Base-by-base conservation (phyloP, 2,113 vertebrate species). In the Grus americana region DNA sequence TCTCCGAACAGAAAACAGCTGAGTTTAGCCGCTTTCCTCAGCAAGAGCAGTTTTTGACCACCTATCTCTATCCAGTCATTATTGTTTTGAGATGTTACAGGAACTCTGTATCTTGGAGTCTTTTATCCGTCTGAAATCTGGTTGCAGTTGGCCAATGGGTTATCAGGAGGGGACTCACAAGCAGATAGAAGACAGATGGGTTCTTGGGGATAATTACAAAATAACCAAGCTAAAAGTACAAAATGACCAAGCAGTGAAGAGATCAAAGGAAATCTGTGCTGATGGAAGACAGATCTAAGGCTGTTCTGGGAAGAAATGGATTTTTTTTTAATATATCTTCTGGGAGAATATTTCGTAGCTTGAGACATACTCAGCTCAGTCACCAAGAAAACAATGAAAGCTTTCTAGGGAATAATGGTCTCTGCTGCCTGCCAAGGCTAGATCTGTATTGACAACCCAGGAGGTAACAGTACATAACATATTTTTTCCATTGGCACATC, bases 221-320 rank as follows among this genome's bases (percentile, higher is more conserved):
- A 67, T 57, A 91, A 86, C 34, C 49, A 46, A 79, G 49, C 46
- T 76, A 19, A 70, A 93, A 95, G 88, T 57, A 92, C 40, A 11
- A 85, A 94, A 68, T 73, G 79, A 94, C 92, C 93, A 65, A 65
- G 63, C 44, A 55, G 30, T 10, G 10, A 63, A 84, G 75, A 68
- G 75, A 86, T 79, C 59, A 93, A 90, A 93, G 73, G 52, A 83
- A 88, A 83, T 86, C 32, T 86, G 79, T 86, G 72, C 52, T 30
- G 83, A 58, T 67, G 52, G 57, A 80, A 92, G 50, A 16, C 86
- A 81, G 67, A 93, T 29, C 57, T 40, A 20, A 20, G 54, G 46
- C 63, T 86, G 54, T 30, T 94, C 74, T 90, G 23, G 36, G 65
- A 86, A 63, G 18, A 91, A 62, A n/a, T 3, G 44, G 44, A 11